A percentile compares a stretch with the other conserved stretches of the same genome.
phyloP scores from a whole-genome alignment of 2,113 vertebrate genomes.

The Pangasianodon hypophthalmus region DNA sequence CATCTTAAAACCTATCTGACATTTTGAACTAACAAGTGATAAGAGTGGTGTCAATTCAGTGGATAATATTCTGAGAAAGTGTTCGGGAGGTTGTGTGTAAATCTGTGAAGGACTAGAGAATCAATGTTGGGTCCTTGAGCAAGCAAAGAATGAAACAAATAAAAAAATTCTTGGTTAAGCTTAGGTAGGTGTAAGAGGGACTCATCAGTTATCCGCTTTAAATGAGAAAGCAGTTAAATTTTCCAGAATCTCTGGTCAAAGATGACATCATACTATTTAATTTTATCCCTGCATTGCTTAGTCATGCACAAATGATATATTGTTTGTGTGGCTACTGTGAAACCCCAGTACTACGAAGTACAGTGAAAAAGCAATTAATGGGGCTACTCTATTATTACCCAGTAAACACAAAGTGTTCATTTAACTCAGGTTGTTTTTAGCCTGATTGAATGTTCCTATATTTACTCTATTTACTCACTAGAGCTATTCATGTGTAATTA shows the following conservation, averaged over 20 bases:
- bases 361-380: neutral
- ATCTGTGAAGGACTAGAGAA: neutral
- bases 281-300: neutral
- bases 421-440: neutral
- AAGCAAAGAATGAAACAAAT: neutral
- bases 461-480: conserved; percentile 5
- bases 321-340: neutral
- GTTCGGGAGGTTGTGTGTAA: neutral
- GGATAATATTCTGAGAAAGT: neutral
- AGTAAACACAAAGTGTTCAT: conserved; percentile 27
- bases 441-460: conserved; percentile 17
- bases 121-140: neutral
- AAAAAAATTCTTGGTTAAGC: neutral
- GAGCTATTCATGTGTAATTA: conserved; percentile 19
- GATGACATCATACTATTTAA: neutral
- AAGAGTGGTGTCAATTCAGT: neutral
- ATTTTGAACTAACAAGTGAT: neutral
- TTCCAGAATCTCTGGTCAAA: neutral
- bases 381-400: conserved; percentile 26
- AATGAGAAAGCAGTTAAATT: neutral
- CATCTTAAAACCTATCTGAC: neutral
- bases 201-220: neutral
- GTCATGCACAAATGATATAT: neutral
- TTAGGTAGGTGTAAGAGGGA: neutral
- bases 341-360: neutral